Conservation (phyloP, 2,888 invertebrate species). For the Tetanocera ferruginea region DNA sequence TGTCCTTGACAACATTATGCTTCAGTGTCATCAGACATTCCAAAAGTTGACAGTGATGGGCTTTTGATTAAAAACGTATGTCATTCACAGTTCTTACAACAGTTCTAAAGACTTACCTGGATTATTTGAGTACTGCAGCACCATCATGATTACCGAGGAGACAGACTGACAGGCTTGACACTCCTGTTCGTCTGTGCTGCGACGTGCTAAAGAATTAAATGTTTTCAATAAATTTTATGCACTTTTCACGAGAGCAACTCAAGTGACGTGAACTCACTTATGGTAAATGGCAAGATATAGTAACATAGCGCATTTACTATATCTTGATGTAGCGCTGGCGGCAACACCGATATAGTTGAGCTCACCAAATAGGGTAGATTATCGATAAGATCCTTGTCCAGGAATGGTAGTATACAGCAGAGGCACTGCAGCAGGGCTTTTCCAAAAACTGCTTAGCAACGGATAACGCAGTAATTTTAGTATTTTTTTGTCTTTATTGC, state of each 20-base stretch:
- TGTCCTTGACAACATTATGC: slow-evolving; percentile 89
- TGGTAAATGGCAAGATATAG: slow-evolving; percentile 95
- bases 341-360: slow-evolving; percentile 93
- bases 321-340: slow-evolving; percentile 91
- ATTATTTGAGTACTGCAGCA: slow-evolving; percentile 95
- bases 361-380: slow-evolving; percentile 95
- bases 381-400: slow-evolving; percentile 96
- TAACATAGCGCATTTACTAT: slow-evolving; percentile 95
- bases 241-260: not conserved
- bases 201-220: slow-evolving; percentile 73
- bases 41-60: slow-evolving; percentile 95
- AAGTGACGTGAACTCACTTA: slow-evolving; percentile 73
- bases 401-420: slow-evolving; percentile 94
- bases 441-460: slow-evolving; percentile 82
- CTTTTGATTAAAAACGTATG: slow-evolving; percentile 69
- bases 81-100: too few relatives aligned
- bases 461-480: not conserved
- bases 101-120: slow-evolving; percentile 75
- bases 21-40: slow-evolving; percentile 97
- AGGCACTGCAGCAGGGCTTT: slow-evolving; percentile 94
- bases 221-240: not conserved
- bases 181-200: slow-evolving; percentile 79
- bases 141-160: slow-evolving; percentile 96
- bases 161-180: slow-evolving; percentile 87
- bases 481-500: not conserved